A percentile compares a stretch with the other conserved stretches of the same genome.
Conservation (phyloP, 2,113 vertebrate genomes). For the Macroglossus sobrinus region DNA sequence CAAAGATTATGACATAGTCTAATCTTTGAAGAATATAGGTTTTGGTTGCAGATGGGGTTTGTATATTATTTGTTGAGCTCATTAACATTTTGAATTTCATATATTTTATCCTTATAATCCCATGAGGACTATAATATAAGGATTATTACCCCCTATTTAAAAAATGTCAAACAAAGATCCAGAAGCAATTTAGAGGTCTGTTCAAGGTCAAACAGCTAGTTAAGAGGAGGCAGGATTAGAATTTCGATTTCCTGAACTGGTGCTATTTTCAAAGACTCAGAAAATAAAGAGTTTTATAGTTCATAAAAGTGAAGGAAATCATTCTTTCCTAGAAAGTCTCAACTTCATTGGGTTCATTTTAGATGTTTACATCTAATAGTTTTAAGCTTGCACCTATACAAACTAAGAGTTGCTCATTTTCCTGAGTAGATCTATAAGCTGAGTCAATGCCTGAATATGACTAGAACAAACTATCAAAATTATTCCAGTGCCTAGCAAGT, state of each 20-base stretch:
- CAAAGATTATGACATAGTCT: constrained; percentile 49
- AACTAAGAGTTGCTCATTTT: constrained; percentile 7
- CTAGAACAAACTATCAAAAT: constrained; percentile 9
- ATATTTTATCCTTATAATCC: constrained; percentile 41
- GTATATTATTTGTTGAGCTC: constrained; percentile 20
- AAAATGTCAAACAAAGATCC: constrained; percentile 15
- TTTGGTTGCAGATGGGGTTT: constrained; percentile 43
- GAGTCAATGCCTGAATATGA: constrained; percentile 1
- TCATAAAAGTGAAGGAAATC: neutral
- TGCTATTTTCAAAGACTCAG: constrained; percentile 3
- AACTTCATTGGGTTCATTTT: neutral
- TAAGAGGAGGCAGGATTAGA: constrained; percentile 9
- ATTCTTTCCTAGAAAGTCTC: neutral
- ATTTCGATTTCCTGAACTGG: constrained; percentile 34
- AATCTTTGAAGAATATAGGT: constrained; percentile 61
- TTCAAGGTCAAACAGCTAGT: constrained; percentile 47
- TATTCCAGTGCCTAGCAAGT: neutral
- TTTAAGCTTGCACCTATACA: neutral
- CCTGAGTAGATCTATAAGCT: neutral
- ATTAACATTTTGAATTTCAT: constrained; percentile 56
- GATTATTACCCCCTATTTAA: constrained; percentile 37
- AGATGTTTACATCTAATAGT: neutral
- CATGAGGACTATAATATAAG: neutral
- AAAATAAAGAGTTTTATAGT: neutral
- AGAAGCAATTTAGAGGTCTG: constrained; percentile 39